A percentile compares a stretch with the other conserved stretches of the same genome.
Evolutionary conservation across 2,113 vertebrate species (phyloP).

Genomic region (Semnornis frantzii): DNA sequence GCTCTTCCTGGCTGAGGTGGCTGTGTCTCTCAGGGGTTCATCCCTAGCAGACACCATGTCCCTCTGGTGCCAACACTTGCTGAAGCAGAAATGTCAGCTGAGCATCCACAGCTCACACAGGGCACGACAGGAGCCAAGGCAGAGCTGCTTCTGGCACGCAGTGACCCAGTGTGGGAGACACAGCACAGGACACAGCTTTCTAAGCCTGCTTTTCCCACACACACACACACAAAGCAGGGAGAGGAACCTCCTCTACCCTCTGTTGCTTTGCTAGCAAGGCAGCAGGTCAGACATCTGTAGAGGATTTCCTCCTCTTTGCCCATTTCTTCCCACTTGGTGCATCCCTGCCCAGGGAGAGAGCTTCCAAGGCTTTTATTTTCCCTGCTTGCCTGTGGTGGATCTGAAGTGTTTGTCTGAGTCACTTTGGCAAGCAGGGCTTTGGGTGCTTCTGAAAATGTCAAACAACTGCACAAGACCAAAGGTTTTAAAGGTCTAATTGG

Average conservation of each 20-base stretch:
- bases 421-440: neutral
- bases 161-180: neutral
- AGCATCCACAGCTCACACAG: neutral
- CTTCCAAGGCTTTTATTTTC: neutral
- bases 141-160: neutral
- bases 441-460: neutral
- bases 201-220: neutral
- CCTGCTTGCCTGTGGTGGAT: neutral
- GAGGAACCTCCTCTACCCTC: neutral
- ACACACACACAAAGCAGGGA: neutral
- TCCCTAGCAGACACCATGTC: neutral
- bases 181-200: neutral
- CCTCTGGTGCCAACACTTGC: neutral
- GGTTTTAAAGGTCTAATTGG: neutral
- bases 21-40: neutral
- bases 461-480: neutral
- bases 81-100: neutral
- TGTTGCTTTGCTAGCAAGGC: neutral
- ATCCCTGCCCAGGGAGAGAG: neutral
- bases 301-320: neutral
- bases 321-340: neutral
- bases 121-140: neutral
- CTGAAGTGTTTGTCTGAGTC: neutral
- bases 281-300: neutral
- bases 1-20: neutral